Evolutionary conservation across 2,797 vertebrate species (phyloP).

Genomic region (Emydoidea blandingii): DNA sequence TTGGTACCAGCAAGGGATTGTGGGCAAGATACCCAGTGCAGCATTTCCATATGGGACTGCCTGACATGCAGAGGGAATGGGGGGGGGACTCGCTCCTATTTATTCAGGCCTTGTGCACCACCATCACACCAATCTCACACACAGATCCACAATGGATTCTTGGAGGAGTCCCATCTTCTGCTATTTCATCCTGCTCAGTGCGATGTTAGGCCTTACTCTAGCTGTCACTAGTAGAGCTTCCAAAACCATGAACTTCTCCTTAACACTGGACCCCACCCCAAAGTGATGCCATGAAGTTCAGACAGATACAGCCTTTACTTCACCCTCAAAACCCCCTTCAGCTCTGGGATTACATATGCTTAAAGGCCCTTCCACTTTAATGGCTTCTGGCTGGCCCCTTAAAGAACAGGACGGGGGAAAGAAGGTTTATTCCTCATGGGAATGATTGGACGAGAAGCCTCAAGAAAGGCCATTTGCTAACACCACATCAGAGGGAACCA

Average conservation of each 20-base stretch:
- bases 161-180: background rate
- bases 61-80: background rate
- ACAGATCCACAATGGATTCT: background rate
- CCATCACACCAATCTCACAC: background rate
- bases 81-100: background rate
- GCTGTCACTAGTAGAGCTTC: background rate
- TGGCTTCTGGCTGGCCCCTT: background rate
- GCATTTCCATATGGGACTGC: background rate
- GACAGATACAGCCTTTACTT: background rate
- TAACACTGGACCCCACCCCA: background rate
- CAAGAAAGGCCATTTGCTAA: background rate
- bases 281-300: background rate
- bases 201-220: background rate
- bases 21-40: background rate
- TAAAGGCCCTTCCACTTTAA: background rate
- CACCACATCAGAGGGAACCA: background rate
- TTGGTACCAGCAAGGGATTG: background rate
- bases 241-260: background rate
- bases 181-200: background rate
- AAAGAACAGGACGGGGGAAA: background rate
- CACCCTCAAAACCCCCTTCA: background rate
- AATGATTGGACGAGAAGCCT: background rate
- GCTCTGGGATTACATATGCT: background rate
- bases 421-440: background rate
- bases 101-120: background rate